Conservation (phyloP, 1,140 invertebrate species). For the Apis florea region DNA sequence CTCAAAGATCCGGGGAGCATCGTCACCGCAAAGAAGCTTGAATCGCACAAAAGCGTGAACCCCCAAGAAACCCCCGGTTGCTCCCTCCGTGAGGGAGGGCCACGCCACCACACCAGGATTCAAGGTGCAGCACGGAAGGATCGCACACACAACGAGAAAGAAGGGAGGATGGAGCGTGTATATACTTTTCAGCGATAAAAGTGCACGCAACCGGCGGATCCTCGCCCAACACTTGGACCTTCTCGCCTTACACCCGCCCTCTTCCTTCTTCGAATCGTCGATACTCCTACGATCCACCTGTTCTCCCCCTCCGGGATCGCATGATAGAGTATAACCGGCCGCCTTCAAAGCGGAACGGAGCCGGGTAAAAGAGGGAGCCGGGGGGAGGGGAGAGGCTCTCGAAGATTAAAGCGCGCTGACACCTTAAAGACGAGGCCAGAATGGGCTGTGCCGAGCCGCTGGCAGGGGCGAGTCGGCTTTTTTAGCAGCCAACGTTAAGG, state of each 20-base stretch:
- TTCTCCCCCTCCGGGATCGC: constrained; percentile 61
- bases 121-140: not conserved
- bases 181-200: constrained; percentile 5
- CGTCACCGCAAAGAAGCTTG: constrained; percentile 21
- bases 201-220: constrained; percentile 12
- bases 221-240: constrained; percentile 43
- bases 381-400: not conserved
- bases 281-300: constrained; percentile 72
- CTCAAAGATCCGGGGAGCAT: not conserved
- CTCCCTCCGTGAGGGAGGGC: not conserved
- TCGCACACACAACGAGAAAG: not conserved
- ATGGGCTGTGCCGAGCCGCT: not conserved
- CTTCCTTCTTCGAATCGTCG: constrained; percentile 50
- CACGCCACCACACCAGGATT: not conserved
- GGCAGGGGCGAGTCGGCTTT: not conserved
- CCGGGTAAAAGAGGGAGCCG: constrained; percentile 30
- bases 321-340: constrained; percentile 59
- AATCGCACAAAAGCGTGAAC: not conserved
- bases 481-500: not conserved
- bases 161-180: no score
- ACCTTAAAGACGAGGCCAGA: constrained; percentile 45
- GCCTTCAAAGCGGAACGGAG: constrained; percentile 24
- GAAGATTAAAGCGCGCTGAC: constrained; percentile 51
- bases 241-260: constrained; percentile 52
- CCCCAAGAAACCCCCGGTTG: not conserved